Percentiles rank a stretch among this genome's conserved stretches.
Conservation (phyloP, 2,888 invertebrate genomes). For the Junonia oenone region DNA sequence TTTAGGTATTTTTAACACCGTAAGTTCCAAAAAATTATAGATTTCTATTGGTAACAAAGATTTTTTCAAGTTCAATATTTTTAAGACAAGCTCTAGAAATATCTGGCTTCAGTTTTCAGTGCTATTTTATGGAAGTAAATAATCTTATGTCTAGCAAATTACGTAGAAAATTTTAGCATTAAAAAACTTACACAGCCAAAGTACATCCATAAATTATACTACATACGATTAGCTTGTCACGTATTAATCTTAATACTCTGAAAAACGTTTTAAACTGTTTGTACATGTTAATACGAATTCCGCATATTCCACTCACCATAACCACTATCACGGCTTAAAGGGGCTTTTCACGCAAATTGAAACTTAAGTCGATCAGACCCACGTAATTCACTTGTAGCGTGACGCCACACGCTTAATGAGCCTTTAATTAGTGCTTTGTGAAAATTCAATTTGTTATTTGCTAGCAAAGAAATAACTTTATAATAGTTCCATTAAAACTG, state of each 20-base stretch:
- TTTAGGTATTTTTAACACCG: neutral
- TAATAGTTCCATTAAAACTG: constrained; percentile 15
- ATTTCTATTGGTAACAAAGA: too few relatives aligned
- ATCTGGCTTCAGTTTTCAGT: too few relatives aligned
- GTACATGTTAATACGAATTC: neutral
- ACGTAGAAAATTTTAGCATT: too few relatives aligned
- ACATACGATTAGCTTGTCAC: neutral
- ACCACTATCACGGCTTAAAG: constrained; percentile 2
- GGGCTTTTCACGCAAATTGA: constrained; percentile 24
- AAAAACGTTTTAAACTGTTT: neutral
- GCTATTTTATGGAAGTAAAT: too few relatives aligned
- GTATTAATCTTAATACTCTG: neutral
- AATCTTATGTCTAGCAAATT: too few relatives aligned
- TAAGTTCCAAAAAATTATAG: neutral
- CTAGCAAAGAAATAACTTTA: constrained; percentile 27
- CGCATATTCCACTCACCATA: neutral
- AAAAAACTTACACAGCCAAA: neutral
- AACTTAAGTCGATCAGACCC: constrained; percentile 19
- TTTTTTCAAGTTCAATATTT: too few relatives aligned
- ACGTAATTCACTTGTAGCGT: constrained; percentile 31
- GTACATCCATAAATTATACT: neutral
- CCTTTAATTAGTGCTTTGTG: constrained; percentile 19
- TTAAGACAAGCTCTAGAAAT: too few relatives aligned
- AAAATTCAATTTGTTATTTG: constrained; percentile 30
- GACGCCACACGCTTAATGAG: constrained; percentile 27